Evolutionary conservation across 2,113 vertebrate genomes (phyloP), one percentile per base, ranked within the genome.

Genomic region (Manacus vitellinus): DNA sequence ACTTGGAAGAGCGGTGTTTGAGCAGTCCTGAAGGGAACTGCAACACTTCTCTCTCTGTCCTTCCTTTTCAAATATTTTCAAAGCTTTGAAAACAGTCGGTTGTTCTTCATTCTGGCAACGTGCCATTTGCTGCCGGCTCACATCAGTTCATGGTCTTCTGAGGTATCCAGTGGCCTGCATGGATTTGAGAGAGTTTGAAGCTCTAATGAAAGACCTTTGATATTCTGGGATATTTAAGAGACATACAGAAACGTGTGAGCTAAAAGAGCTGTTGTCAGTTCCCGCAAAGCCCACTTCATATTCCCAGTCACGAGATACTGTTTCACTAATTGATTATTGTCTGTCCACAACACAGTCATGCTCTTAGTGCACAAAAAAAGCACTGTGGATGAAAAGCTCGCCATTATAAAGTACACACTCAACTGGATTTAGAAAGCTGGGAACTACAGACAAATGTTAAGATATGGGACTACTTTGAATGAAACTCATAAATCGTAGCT

Each of bases 1-100:
- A 28, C 86, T 94, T 75, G 66, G 88, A 95, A 94, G 46, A 80
- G 84, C 1, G 0, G 79, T 81, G 80, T 62, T 92, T 92, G 93
- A 97, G 88, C 81, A 93, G 88, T 88, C 77, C 95, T 95, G 90
- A 84, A 85, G 94, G 85, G 88, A 96, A 95, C 88, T 85, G 74
- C 92, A 95, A 58, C 95, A 74, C 85, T 94, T 66, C 91, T 59
- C 85, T 93, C 81, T 91, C 92, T 95, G 83, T 94, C 86, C 78
- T 92, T 95, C 74, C 85, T 74, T 97, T 97, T 93, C 90, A 94
- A 97, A 89, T 82, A 86, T 95, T 95, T 94, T 97, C 96, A 97
- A 97, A 97, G 97, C 94, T 96, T 97, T 97, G 94, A 95, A 95
- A 97, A 95, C 76, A 85, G 92, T 83, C 12, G 7, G 91, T 65